Conservation (phyloP, 2,113 vertebrate species). For the Petaurus breviceps region DNA sequence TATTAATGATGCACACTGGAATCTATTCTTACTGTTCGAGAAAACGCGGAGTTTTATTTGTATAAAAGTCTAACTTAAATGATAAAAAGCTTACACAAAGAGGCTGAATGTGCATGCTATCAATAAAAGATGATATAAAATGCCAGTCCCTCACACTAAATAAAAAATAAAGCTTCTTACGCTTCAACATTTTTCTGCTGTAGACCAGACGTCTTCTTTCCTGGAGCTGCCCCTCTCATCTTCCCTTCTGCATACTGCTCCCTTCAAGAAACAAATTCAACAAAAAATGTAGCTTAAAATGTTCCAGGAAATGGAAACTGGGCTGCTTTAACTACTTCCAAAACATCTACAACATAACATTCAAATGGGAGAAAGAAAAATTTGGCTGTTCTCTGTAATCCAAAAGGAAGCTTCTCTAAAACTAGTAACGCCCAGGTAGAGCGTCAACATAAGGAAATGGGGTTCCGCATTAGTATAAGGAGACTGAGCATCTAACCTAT, state of each 20-base stretch:
- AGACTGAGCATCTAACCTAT: neutral
- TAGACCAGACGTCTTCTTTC: conserved; percentile 97
- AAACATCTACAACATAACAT: neutral
- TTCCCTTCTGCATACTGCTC: conserved; percentile 99
- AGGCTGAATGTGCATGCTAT: neutral
- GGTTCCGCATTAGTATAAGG: neutral
- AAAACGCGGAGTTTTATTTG: neutral
- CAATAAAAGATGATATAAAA: neutral
- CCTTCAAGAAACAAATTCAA: conserved; percentile 81
- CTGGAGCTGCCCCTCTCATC: conserved; percentile 99
- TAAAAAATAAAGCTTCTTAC: conserved; percentile 85
- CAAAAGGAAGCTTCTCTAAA: neutral
- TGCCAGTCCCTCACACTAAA: conserved; percentile 1
- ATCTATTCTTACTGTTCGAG: neutral
- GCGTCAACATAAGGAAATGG: neutral
- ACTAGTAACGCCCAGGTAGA: neutral
- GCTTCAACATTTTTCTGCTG: conserved; percentile 98
- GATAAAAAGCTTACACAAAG: neutral
- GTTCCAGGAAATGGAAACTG: neutral
- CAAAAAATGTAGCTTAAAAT: neutral
- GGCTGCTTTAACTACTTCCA: neutral
- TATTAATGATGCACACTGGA: neutral
- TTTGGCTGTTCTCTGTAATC: neutral
- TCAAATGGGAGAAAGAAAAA: neutral
- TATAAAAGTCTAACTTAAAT: neutral